Conservation (phyloP, 1,140 invertebrate genomes). For the Sycophaga agraensis region DNA sequence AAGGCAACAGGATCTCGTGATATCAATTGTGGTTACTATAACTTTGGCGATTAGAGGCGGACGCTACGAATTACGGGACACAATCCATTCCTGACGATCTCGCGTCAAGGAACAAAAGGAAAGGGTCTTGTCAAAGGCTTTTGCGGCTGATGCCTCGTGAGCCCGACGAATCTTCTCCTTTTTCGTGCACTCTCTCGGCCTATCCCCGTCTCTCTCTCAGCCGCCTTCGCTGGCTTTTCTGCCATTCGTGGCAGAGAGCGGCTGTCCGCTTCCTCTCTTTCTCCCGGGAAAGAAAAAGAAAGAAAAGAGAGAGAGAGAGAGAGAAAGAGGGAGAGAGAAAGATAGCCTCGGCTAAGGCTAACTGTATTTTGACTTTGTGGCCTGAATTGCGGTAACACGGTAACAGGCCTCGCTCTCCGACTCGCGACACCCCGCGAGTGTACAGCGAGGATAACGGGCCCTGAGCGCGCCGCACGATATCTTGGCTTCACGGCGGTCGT, state of each 20-base stretch:
- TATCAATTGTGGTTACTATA: no score
- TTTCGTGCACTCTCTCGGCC: background rate
- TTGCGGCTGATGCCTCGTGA: no score
- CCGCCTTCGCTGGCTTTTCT: no score
- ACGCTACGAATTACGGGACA: no score
- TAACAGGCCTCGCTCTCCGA: conserved; percentile 49
- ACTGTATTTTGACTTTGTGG: conserved; percentile 62
- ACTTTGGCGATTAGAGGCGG: no score
- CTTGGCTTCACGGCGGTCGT: no score
- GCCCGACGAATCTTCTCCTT: no score
- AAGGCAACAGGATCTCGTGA: no score
- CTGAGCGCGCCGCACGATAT: conserved; percentile 3
- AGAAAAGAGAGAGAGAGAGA: conserved; percentile 5
- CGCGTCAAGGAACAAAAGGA: no score
- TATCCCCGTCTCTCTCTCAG: background rate
- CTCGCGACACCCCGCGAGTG: conserved; percentile 17
- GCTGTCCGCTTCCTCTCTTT: background rate
- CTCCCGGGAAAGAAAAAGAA: background rate
- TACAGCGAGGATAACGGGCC: conserved; percentile 14
- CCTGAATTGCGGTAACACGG: conserved; percentile 61
- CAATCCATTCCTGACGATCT: no score
- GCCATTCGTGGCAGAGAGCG: background rate
- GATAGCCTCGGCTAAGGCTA: conserved; percentile 44
- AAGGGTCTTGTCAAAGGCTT: no score
- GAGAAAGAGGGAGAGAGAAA: conserved; percentile 23